Conservation (phyloP, 2,888 invertebrate species). For the Allacma fusca region DNA sequence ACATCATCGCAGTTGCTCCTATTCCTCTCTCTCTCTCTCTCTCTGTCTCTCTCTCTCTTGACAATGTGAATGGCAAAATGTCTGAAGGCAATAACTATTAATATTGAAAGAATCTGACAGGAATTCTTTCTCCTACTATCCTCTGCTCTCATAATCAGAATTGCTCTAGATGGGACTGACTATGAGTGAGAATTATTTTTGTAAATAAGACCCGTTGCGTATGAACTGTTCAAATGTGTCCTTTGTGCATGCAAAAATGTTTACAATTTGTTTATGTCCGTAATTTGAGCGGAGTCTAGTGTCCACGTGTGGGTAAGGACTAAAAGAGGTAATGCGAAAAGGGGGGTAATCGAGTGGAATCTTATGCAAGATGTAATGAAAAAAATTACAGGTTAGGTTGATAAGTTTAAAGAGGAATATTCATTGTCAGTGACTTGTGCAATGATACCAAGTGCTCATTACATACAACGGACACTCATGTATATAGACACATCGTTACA, state of each 20-base stretch:
- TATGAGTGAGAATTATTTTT: too few relatives aligned
- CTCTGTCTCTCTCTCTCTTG: background rate
- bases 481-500: too few relatives aligned
- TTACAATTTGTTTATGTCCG: background rate
- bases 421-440: conserved; percentile 5
- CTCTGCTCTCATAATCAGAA: too few relatives aligned
- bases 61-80: background rate
- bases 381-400: conserved; percentile 1
- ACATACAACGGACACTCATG: too few relatives aligned
- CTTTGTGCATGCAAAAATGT: background rate
- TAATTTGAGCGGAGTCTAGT: background rate
- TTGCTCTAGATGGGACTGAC: too few relatives aligned
- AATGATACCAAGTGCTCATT: background rate
- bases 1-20: background rate
- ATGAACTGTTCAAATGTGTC: background rate
- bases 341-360: background rate
- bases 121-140: too few relatives aligned
- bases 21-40: background rate
- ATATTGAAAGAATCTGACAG: too few relatives aligned
- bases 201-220: too few relatives aligned
- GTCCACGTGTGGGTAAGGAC: background rate
- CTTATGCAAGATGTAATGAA: conserved; percentile 13
- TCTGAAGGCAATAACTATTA: too few relatives aligned
- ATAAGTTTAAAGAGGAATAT: conserved; percentile 4
- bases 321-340: background rate